Base-by-base conservation (phyloP, 2,888 invertebrate genomes). In the Germaria angustata region DNA sequence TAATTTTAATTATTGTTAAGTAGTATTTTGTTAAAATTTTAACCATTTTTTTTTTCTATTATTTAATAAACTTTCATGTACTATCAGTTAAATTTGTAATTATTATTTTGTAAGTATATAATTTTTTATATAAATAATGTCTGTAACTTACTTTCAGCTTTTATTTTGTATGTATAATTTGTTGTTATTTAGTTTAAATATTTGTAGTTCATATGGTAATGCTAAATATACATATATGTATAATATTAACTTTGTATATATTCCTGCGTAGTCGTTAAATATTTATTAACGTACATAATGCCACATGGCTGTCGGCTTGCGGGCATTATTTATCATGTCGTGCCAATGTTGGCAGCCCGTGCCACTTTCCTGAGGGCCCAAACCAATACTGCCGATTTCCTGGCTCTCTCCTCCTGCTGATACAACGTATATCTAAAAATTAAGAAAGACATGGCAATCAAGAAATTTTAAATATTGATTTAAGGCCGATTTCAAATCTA, bases 271-370 rank as follows among this genome's bases (percentile, higher is more conserved):
- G 28, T 44, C 13, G 1, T 36, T 2, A 22, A 22, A 39, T 2
- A 22, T 61, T 46, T 32, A 72, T 92, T 94, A 95, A 92, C 94
- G 94, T 84, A 97, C 93, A 84, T 94, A 95, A 92, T 97, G 97
- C 97, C 97, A 97, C 94, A 96, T 96, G 85, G 97, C 96, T 86
- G 96, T 95, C 20, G 96, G 95, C 90, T 97, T 96, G 86, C 97
- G 93, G 55, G 96, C 96, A 91, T 96, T 95, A 88, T 95, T 95
- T 66, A 95, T 94, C 95, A 97, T 96, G 88, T 96, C 96, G 84
- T 95, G 93, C 97, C 97, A 97, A 92, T 97, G 97, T 86, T 95
- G 95, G 71, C 95, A 94, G 87, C 91, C 91, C 11, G 90, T 89
- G 34, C 91, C 87, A 92, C 85, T 90, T 75, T 91, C 91, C 84